These are phyloP conservation scores for Murina feae DNA, from an alignment of 2,113 vertebrate genomes.

Conservation along the genomic window DNA sequence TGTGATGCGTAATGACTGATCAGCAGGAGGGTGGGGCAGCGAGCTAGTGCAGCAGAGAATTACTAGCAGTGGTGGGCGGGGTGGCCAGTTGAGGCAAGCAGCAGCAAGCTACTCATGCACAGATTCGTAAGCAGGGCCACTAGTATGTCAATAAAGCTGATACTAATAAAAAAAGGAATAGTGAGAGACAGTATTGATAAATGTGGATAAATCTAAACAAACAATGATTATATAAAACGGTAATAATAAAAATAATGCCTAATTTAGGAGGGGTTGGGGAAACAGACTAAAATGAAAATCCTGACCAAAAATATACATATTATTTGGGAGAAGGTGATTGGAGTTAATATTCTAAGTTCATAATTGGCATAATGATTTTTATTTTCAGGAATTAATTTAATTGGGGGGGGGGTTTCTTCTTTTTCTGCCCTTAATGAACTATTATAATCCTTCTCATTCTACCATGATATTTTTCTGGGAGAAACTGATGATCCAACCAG, in stretches of 20 bases:
- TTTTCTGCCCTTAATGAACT: background rate
- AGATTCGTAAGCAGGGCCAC: too few species aligned
- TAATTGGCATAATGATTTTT: background rate
- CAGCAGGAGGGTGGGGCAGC: too few species aligned
- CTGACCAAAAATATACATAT: background rate
- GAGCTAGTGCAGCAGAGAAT: too few species aligned
- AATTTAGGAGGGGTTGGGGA: background rate
- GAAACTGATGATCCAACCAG: background rate
- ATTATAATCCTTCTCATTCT: background rate
- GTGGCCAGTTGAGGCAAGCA: too few species aligned
- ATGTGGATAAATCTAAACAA: background rate
- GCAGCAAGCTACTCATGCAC: too few species aligned
- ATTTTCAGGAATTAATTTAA: background rate
- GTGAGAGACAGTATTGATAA: background rate
- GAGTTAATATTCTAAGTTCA: background rate
- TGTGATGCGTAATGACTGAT: too few species aligned
- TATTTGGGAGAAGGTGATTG: background rate
- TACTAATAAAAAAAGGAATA: background rate
- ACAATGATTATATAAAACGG: background rate
- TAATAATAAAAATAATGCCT: background rate
- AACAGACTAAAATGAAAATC: conserved; percentile 1
- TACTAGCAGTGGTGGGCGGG: too few species aligned
- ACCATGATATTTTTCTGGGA: background rate
- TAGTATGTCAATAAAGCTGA: background rate
- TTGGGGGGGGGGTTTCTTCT: background rate